Base-by-base conservation (phyloP, 2,797 vertebrate species). In the Paramormyrops hopkinsi region DNA sequence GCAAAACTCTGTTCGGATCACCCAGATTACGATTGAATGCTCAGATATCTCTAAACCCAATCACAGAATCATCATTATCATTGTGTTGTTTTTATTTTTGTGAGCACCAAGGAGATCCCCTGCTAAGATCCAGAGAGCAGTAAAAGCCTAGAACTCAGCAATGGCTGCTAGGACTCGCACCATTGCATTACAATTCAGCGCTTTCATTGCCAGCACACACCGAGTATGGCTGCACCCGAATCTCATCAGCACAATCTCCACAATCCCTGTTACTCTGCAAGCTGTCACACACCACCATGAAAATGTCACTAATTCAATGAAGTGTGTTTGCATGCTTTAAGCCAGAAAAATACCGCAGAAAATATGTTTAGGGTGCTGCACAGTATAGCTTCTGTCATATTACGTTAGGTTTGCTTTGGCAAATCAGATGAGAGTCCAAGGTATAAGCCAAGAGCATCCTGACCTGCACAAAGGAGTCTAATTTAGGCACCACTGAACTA, bases 151-250 rank as follows among this genome's bases (percentile, higher is more conserved):
- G 51, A 65, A 14, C 79, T 46, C 41, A 88, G 88, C 87, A 73
- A 90, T 54, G 25, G 41, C 85, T 73, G 44, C 53, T 86, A 82
- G 76, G 54, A 88, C 84, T 48, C 73, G 1, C 48, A 14, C 29
- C n/a, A 62, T 88, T 88, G 12, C 25, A 69, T 41, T 41, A 53
- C 88, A 89, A 76, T 86, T 86, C 37, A 44, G 48, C 2, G 37
- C 73, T 50, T 86, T 86, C 88, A 25, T 48, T 69, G 56, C 76
- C 86, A 88, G 37, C 29, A 89, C 90, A 25, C 48, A 33, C n/a
- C 2, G 44, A 25, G 76, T 48, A 85, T 19, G 37, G 59, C 44
- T n/a, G 53, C 12, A 14, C 51, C 11, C 17, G 19, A 46, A 4
- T 6, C 41, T 54, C 8, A 12, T 44, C 9, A 1, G 53, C 22